phyloP scores from a whole-genome alignment of 2,888 invertebrate genomes.

The Pammene aurita region DNA sequence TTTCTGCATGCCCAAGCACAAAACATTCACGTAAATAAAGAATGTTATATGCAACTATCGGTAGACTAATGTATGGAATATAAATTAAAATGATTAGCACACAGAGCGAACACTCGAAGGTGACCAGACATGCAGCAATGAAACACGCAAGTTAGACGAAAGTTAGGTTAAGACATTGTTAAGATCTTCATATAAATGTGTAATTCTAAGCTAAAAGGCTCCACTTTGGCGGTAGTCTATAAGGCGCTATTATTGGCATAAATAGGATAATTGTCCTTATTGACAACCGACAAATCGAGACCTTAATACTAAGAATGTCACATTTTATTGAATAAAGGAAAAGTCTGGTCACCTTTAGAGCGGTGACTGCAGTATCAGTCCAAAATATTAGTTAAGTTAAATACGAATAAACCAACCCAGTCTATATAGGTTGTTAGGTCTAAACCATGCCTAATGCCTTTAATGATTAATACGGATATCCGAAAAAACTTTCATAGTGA shows the following conservation, averaged over 20 bases:
- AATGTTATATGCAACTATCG: constrained; percentile 72
- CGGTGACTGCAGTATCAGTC: constrained; percentile 72
- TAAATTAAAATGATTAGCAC: constrained; percentile 62
- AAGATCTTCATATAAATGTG: constrained; percentile 36
- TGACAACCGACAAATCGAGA: background rate
- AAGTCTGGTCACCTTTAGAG: constrained; percentile 80
- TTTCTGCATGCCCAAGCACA: constrained; percentile 83
- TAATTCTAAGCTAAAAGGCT: constrained; percentile 5
- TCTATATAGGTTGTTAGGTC: constrained; percentile 72
- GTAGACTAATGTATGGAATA: constrained; percentile 56
- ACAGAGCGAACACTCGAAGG: constrained; percentile 64
- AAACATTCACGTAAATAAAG: constrained; percentile 64
- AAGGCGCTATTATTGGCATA: background rate
- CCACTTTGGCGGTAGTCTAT: constrained; percentile 11
- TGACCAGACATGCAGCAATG: constrained; percentile 83
- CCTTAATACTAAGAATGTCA: background rate
- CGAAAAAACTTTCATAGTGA: constrained; percentile 11
- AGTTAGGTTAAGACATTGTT: constrained; percentile 9
- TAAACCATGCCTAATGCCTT: constrained; percentile 76
- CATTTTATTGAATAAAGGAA: constrained; percentile 11
- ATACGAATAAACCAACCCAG: constrained; percentile 66
- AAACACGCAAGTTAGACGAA: constrained; percentile 45
- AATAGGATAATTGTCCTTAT: background rate
- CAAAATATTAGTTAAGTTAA: constrained; percentile 58
- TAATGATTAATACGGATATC: constrained; percentile 44